Percentiles rank a stretch among this genome's conserved stretches.
phyloP scores from a whole-genome alignment of 2,113 vertebrate species.

The Xiphophorus hellerii region DNA sequence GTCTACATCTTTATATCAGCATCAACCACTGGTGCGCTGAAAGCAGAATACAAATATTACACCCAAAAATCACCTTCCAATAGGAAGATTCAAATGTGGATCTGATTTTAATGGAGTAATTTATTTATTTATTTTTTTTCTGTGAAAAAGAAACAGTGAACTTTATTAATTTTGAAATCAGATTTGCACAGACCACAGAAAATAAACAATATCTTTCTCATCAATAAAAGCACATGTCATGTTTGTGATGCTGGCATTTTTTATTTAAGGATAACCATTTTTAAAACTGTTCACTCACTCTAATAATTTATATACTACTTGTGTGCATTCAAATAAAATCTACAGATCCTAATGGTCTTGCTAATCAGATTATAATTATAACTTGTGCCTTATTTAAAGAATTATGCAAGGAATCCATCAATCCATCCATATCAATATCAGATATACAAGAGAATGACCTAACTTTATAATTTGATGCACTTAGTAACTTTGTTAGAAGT shows the following conservation, averaged over 20 bases:
- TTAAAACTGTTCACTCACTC: background rate
- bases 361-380: too few species aligned
- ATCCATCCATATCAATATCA: background rate
- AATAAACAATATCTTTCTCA: background rate
- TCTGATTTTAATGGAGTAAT: background rate
- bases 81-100: background rate
- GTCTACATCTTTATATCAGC: constrained; percentile 1
- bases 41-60: background rate
- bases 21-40: background rate
- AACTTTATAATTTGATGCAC: background rate
- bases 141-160: background rate
- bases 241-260: background rate
- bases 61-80: background rate
- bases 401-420: too few species aligned
- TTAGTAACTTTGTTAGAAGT: background rate
- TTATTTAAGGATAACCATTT: background rate
- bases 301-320: too few species aligned
- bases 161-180: background rate
- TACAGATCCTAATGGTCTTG: too few species aligned
- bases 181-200: background rate
- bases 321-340: too few species aligned
- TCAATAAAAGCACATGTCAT: background rate
- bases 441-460: background rate
- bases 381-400: too few species aligned
- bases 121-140: background rate